Conservation (phyloP, 2,888 invertebrate genomes). For the Chesias legatella region DNA sequence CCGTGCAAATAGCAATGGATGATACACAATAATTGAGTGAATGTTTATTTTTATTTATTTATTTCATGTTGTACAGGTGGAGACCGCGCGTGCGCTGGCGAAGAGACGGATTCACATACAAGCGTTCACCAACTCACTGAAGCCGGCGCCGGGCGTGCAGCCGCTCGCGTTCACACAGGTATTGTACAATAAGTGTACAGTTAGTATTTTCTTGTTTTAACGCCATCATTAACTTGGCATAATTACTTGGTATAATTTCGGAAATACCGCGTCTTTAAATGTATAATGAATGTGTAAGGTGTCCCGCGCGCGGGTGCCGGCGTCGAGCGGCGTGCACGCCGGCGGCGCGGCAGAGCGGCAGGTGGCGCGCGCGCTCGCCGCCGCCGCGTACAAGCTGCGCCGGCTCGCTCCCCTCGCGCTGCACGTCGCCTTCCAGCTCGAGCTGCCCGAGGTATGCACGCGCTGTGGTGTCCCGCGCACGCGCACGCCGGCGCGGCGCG, state of each 20-base stretch:
- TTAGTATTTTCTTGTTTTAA: no score
- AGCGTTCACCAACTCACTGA: conserved; percentile 43
- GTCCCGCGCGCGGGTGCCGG: conserved; percentile 60
- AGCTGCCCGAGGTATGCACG: conserved; percentile 93
- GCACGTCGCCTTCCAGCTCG: conserved; percentile 90
- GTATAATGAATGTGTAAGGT: conserved; percentile 48
- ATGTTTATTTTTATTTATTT: background rate
- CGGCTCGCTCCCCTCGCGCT: conserved; percentile 93
- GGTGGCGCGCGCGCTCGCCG: conserved; percentile 81
- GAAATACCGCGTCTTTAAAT: no score
- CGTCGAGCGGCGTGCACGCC: conserved; percentile 28
- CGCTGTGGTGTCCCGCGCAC: conserved; percentile 76
- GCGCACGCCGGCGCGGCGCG: conserved; percentile 39
- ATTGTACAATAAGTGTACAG: background rate
- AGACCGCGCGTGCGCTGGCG: conserved; percentile 57
- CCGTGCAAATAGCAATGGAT: no score
- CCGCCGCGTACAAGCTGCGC: conserved; percentile 93
- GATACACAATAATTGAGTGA: no score
- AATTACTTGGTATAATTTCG: no score
- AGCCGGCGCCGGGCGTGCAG: conserved; percentile 38
- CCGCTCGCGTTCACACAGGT: conserved; percentile 69
- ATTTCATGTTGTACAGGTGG: conserved; percentile 45
- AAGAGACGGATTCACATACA: conserved; percentile 50
- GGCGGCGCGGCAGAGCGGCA: conserved; percentile 48
- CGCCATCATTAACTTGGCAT: no score